These are phyloP conservation scores for Pseudomyrmex flavicornis DNA, from an alignment of 1,140 invertebrate genomes.

Conservation along the genomic window DNA sequence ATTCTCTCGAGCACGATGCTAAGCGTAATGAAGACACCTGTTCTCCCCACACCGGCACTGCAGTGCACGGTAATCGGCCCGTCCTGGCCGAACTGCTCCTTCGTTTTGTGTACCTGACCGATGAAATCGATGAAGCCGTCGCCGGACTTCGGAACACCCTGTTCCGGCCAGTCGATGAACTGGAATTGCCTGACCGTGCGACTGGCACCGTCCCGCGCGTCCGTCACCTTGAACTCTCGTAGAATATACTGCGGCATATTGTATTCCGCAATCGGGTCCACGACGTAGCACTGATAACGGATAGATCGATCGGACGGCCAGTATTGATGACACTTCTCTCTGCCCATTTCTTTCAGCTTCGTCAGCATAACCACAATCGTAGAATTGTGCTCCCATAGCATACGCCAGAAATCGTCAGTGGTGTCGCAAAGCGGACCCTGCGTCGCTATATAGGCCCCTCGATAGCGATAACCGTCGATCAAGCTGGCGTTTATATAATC, in stretches of 20 bases:
- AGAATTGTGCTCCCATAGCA: conserved; percentile 99
- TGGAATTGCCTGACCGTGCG: conserved; percentile 99
- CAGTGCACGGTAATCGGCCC: conserved; percentile 99
- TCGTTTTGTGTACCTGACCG: conserved; percentile 99
- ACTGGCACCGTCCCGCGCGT: conserved; percentile 97
- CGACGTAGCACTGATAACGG: conserved; percentile 98
- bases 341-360: conserved; percentile 98
- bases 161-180: conserved; percentile 99
- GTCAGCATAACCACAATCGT: conserved; percentile 99
- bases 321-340: conserved; percentile 99
- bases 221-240: conserved; percentile 98
- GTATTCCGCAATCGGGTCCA: conserved; percentile 99
- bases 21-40: conserved; percentile 99
- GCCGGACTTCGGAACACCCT: conserved; percentile 98
- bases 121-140: conserved; percentile 99
- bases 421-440: conserved; percentile 98
- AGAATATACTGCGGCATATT: conserved; percentile 99
- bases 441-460: conserved; percentile 98
- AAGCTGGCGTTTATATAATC: conserved; percentile 99
- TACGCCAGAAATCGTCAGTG: conserved; percentile 99
- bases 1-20: conserved; percentile 99
- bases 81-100: conserved; percentile 99
- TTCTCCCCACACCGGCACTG: conserved; percentile 98
- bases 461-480: conserved; percentile 97
- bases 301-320: conserved; percentile 99